Conservation (phyloP, 2,797 vertebrate species). For the Tarsius wallacei region DNA sequence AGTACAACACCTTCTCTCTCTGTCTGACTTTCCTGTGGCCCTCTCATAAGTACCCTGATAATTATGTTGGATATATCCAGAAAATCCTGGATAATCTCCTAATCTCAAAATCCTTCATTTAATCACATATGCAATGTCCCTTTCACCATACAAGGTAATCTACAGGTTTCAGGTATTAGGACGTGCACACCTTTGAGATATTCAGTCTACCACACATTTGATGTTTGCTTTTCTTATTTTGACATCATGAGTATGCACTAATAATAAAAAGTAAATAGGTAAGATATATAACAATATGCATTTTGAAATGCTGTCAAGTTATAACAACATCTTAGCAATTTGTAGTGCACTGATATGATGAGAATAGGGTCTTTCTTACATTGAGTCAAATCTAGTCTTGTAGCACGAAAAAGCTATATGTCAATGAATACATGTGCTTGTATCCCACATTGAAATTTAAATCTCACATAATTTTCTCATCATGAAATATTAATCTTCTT, state of each 20-base stretch:
- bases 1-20: neutral
- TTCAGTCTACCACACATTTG: neutral
- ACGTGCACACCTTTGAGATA: neutral
- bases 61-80: neutral
- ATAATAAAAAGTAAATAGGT: neutral
- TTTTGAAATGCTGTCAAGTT: constrained; percentile 21
- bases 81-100: neutral
- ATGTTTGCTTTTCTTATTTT: constrained; percentile 13
- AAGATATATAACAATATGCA: neutral
- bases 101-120: neutral
- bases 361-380: neutral
- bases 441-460: neutral
- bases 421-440: neutral
- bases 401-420: neutral
- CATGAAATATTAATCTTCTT: constrained; percentile 5
- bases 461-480: constrained; percentile 14
- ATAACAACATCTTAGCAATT: neutral
- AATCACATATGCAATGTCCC: neutral
- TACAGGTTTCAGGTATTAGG: neutral
- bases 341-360: neutral
- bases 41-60: neutral
- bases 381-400: neutral
- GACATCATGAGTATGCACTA: neutral
- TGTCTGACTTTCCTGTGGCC: neutral
- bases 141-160: neutral